Percentiles rank a stretch among this genome's conserved stretches.
phyloP scores from a whole-genome alignment of 2,888 invertebrate genomes.

The Anoplius nigerrimus region DNA sequence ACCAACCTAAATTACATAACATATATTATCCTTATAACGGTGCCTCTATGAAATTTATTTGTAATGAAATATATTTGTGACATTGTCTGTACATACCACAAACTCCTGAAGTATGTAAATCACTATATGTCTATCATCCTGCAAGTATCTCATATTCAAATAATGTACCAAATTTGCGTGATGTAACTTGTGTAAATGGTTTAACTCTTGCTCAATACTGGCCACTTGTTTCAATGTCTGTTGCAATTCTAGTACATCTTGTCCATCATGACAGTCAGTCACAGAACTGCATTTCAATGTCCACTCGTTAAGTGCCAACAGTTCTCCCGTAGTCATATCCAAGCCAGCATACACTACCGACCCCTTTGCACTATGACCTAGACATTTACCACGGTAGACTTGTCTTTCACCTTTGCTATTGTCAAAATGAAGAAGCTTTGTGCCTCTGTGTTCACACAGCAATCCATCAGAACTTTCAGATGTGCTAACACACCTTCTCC shows the following conservation, averaged over 20 bases:
- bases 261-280: slow-evolving; percentile 35
- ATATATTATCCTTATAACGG: not conserved
- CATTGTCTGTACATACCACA: slow-evolving; percentile 73
- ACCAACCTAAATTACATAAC: slow-evolving; percentile 70
- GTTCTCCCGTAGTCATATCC: slow-evolving; percentile 84
- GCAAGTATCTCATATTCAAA: slow-evolving; percentile 81
- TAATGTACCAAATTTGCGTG: slow-evolving; percentile 87
- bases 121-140: slow-evolving; percentile 80
- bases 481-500: slow-evolving; percentile 75
- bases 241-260: slow-evolving; percentile 60
- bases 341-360: slow-evolving; percentile 86
- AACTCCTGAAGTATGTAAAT: slow-evolving; percentile 85
- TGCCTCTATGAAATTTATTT: not conserved
- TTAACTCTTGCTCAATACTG: slow-evolving; percentile 87
- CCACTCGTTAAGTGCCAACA: slow-evolving; percentile 88
- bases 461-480: slow-evolving; percentile 78
- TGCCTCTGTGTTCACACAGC: slow-evolving; percentile 78
- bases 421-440: slow-evolving; percentile 77
- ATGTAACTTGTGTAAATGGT: slow-evolving; percentile 81
- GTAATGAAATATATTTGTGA: not conserved
- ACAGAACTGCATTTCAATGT: slow-evolving; percentile 73
- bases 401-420: slow-evolving; percentile 78
- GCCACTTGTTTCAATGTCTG: slow-evolving; percentile 78
- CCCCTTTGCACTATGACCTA: slow-evolving; percentile 86
- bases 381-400: slow-evolving; percentile 85